These are phyloP conservation scores for Eupithecia subumbrata DNA, from an alignment of 2,888 invertebrate species.

Conservation along the genomic window DNA sequence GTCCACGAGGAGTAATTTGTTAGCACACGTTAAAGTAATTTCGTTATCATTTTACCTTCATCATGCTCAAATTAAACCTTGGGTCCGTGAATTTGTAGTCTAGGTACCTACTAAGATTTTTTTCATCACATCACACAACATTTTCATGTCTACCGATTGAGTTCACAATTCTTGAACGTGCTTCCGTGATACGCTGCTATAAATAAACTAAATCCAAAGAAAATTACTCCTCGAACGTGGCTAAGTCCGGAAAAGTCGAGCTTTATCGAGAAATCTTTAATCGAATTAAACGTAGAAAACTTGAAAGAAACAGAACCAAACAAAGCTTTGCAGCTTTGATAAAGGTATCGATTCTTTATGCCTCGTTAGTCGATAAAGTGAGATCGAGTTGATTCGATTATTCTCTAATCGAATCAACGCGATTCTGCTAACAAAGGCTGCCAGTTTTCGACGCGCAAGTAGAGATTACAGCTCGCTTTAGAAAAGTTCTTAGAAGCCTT, in stretches of 20 bases:
- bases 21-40: neutral
- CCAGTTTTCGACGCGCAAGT: neutral
- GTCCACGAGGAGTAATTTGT: conserved; percentile 9
- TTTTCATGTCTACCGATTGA: neutral
- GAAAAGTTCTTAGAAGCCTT: neutral
- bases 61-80: neutral
- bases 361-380: neutral
- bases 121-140: neutral
- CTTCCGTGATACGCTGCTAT: neutral
- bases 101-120: neutral
- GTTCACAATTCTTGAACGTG: neutral
- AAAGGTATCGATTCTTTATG: neutral
- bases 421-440: neutral
- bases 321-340: conserved; percentile 1
- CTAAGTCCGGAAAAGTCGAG: conserved; percentile 6
- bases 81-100: neutral
- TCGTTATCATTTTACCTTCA: conserved; percentile 3
- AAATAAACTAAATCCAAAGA: neutral
- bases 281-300: conserved; percentile 27
- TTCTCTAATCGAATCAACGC: conserved; percentile 8
- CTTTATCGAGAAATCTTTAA: conserved; percentile 33
- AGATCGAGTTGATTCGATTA: conserved; percentile 5
- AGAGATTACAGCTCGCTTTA: neutral
- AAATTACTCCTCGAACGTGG: conserved; percentile 6
- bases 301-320: conserved; percentile 5